Conservation (phyloP, 2,113 vertebrate genomes). For the Peucedramus taeniatus region DNA sequence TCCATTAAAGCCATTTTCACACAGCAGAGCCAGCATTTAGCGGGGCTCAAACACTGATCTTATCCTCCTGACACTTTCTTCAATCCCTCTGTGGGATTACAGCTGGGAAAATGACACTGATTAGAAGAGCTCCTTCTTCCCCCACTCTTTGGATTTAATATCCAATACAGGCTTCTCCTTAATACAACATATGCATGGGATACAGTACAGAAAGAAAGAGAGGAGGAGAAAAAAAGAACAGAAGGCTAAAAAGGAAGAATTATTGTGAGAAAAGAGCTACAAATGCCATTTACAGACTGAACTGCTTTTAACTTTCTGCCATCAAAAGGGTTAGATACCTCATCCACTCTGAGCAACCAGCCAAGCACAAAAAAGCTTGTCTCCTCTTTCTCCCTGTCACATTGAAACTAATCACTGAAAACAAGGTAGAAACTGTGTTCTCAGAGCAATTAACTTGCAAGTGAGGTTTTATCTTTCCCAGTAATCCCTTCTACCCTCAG, state of each 20-base stretch:
- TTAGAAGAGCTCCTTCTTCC: background rate
- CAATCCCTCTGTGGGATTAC: background rate
- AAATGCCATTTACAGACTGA: background rate
- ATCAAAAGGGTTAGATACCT: background rate
- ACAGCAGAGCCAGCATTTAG: background rate
- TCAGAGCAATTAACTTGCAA: background rate
- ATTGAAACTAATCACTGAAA: constrained; percentile 34
- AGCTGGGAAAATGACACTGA: background rate
- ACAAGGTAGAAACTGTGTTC: background rate
- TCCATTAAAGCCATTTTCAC: background rate
- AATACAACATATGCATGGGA: background rate
- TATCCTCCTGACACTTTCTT: constrained; percentile 4
- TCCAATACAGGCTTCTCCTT: background rate
- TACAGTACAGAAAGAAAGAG: background rate
- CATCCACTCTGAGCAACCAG: background rate
- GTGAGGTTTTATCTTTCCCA: background rate
- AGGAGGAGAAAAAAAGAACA: background rate
- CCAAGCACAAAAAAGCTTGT: constrained; percentile 9
- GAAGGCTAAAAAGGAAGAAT: background rate
- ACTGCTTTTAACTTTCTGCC: background rate
- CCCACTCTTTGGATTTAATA: background rate
- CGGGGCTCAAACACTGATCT: background rate
- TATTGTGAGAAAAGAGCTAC: background rate
- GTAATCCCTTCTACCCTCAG: background rate
- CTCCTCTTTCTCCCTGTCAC: constrained; percentile 7